A percentile compares a stretch with the other conserved stretches of the same genome.
phyloP scores from a whole-genome alignment of 2,113 vertebrate species.

The Tinamus guttatus region DNA sequence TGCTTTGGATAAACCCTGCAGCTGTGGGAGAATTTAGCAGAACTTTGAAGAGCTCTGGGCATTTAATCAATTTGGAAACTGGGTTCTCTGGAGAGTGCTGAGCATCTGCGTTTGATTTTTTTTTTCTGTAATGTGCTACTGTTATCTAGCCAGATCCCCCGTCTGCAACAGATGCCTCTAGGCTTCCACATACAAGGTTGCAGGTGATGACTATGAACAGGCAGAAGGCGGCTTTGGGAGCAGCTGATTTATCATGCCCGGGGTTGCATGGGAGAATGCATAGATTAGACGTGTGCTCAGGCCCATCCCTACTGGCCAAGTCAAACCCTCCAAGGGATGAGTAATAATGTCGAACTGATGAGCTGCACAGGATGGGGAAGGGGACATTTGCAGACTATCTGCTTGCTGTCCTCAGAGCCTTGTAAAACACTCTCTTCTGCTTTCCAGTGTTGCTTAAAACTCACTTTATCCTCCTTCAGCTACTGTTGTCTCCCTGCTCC shows the following conservation, averaged over 20 bases:
- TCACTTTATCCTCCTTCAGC: not conserved
- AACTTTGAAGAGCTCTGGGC: not conserved
- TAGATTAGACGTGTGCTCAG: not conserved
- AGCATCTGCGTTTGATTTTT: not conserved
- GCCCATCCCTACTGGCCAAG: not conserved
- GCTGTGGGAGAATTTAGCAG: not conserved
- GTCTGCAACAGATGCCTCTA: not conserved
- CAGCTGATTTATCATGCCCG: not conserved
- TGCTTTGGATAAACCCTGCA: not conserved
- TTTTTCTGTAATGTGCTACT: not conserved
- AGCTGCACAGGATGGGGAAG: not conserved
- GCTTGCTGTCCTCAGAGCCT: not conserved
- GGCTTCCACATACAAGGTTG: not conserved
- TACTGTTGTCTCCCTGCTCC: not conserved
- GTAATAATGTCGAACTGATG: not conserved
- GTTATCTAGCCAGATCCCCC: not conserved
- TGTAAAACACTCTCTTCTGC: not conserved
- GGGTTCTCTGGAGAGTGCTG: not conserved
- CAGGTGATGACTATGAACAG: not conserved
- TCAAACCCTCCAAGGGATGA: not conserved
- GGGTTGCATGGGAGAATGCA: not conserved
- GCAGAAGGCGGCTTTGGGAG: not conserved
- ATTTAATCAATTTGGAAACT: not conserved
- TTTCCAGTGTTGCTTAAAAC: not conserved
- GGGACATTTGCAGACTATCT: rapidly evolving